Evolutionary conservation across 92 coral and sea anemone species (phyloP).

Genomic region (Plumapathes pennacea): DNA sequence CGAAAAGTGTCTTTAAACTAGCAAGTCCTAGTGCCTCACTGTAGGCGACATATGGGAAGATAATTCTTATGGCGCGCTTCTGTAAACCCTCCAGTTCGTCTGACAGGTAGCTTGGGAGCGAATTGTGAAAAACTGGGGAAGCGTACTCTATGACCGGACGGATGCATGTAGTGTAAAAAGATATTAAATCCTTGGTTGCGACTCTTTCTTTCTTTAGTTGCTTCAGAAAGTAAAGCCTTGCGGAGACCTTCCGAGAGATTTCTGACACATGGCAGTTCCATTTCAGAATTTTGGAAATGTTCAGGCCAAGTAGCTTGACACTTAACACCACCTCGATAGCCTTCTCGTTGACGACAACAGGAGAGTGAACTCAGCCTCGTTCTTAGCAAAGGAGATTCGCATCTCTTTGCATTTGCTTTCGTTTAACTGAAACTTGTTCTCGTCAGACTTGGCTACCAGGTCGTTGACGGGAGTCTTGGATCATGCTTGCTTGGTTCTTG

Average conservation of each 20-base stretch:
- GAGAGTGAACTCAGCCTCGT: constrained; percentile 6
- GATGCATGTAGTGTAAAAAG: constrained; percentile 36
- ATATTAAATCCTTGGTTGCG: constrained; percentile 7
- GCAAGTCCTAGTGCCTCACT: constrained; percentile 8
- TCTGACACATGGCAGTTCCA: constrained; percentile 30
- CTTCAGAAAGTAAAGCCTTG: constrained; percentile 12
- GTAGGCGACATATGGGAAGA: constrained; percentile 11
- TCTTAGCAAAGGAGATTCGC: constrained; percentile 29
- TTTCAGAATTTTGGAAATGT: constrained; percentile 19
- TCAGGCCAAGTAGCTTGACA: constrained; percentile 26
- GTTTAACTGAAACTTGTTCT: constrained; percentile 22
- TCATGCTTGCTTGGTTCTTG: constrained; percentile 17
- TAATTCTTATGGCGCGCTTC: constrained; percentile 27
- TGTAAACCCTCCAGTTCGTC: constrained; percentile 29
- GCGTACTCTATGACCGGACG: constrained; percentile 19
- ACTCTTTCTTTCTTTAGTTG: constrained; percentile 13
- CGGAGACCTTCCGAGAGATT: constrained; percentile 10
- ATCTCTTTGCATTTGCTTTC: constrained; percentile 22
- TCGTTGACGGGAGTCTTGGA: constrained; percentile 30
- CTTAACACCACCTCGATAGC: constrained; percentile 16
- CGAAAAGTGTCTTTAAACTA: too few relatives aligned
- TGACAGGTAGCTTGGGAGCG: constrained; percentile 15
- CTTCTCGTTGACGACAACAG: constrained; percentile 13
- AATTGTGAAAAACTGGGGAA: constrained; percentile 19
- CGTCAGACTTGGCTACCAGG: constrained; percentile 7